Base-by-base conservation (phyloP, 2,797 vertebrate genomes). In the Liasis olivaceus region DNA sequence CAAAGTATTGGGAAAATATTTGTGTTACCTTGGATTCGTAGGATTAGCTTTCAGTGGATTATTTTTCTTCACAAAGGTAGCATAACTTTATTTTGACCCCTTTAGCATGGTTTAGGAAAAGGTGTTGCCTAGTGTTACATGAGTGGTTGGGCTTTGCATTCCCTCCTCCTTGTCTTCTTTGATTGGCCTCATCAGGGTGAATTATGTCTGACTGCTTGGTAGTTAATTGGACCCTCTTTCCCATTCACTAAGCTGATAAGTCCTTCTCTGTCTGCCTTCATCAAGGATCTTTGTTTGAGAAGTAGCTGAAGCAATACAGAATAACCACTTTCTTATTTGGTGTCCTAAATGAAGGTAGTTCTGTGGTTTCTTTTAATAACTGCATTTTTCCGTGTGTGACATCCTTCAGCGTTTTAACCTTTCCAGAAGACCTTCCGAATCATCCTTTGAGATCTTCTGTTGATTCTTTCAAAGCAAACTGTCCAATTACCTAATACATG, bases 221-320 rank as follows among this genome's bases (percentile, higher is more conserved):
- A 97, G 97, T 98, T 98, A 98, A 98, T 98, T 98, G 98, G 98
- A 96, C 96, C 97, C 97, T 98, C 97, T 97, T 98, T 98, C 97
- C 97, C 93, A 92, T 97, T 97, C 96, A 96, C 95, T 98, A 98
- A 98, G 98, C 98, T 98, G 97, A 98, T 98, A 98, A 98, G 96
- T 97, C 96, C 96, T 95, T 97, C 96, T 94, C 96, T 97, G 97
- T 98, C 97, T 96, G 95, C 94, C 95, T 97, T 95, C 96, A 97
- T 97, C 97, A 98, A 94, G 94, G 97, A 94, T 95, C 97, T 97
- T 97, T 97, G 96, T 97, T 97, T 97, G 97, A 97, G 97, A 94
- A 95, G 96, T 96, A 96, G 97, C 96, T 97, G 97, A 97, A 96
- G 95, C 77, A 47, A 81, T 96, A 94, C 91, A 95, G 94, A 97